A percentile compares a stretch with the other conserved stretches of the same genome.
These are phyloP conservation scores for Geotrupes spiniger DNA, from an alignment of 2,888 invertebrate genomes.

Conservation along the genomic window DNA sequence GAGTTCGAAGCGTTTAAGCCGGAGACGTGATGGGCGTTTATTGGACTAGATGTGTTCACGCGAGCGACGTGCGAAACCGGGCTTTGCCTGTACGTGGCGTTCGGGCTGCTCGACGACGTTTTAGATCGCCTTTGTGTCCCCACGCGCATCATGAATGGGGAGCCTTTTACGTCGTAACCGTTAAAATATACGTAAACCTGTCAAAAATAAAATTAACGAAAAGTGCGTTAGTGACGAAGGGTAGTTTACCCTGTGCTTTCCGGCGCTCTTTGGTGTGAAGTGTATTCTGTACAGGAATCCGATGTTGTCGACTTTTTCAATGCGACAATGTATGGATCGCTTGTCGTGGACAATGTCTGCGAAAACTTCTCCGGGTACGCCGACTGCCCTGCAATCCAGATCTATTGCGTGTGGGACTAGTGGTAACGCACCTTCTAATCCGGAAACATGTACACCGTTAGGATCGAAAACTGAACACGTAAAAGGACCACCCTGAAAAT, in stretches of 20 bases:
- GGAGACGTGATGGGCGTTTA: slow-evolving; percentile 30
- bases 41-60: slow-evolving; percentile 41
- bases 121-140: slow-evolving; percentile 68
- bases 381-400: slow-evolving; percentile 67
- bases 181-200: slow-evolving; percentile 91
- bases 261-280: slow-evolving; percentile 74
- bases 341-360: slow-evolving; percentile 91
- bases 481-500: slow-evolving; percentile 84
- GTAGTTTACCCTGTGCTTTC: slow-evolving; percentile 68
- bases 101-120: slow-evolving; percentile 52
- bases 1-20: slow-evolving; percentile 28
- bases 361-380: slow-evolving; percentile 82
- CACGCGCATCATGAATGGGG: slow-evolving; percentile 83
- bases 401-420: slow-evolving; percentile 85
- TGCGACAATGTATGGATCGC: slow-evolving; percentile 77
- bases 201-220: slow-evolving; percentile 18
- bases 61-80: slow-evolving; percentile 41
- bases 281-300: slow-evolving; percentile 69
- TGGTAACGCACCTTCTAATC: slow-evolving; percentile 79
- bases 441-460: slow-evolving; percentile 79
- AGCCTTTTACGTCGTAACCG: slow-evolving; percentile 79
- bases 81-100: slow-evolving; percentile 43
- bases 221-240: slow-evolving; percentile 6
- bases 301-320: slow-evolving; percentile 72
- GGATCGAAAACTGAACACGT: slow-evolving; percentile 95